A percentile compares a stretch with the other conserved stretches of the same genome.
These are phyloP conservation scores for Amblyopsis hoosieri DNA, from an alignment of 2,797 vertebrate species.

Conservation along the genomic window DNA sequence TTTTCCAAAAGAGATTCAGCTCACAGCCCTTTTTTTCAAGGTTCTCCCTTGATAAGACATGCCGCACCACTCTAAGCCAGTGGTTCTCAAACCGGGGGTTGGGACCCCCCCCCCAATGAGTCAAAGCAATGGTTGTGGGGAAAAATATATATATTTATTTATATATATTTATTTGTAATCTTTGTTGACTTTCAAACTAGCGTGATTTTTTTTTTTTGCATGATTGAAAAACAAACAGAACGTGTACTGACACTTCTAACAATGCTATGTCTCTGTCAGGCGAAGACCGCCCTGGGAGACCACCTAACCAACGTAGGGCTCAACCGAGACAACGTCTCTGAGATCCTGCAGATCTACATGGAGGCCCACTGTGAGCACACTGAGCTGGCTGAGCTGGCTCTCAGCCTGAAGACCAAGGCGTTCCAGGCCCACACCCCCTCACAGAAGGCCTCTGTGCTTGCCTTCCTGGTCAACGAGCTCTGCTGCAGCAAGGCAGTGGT, in stretches of 20 bases:
- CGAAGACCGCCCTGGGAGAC: constrained; percentile 90
- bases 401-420: constrained; percentile 91
- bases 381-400: constrained; percentile 79
- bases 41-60: constrained; percentile 22
- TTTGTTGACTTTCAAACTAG: too few relatives aligned
- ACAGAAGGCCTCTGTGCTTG: constrained; percentile 89
- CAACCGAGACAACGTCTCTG: constrained; percentile 92
- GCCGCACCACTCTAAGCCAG: too few relatives aligned
- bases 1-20: constrained; percentile 20
- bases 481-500: constrained; percentile 94
- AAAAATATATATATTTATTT: too few relatives aligned
- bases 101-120: too few relatives aligned
- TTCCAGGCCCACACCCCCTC: constrained; percentile 91
- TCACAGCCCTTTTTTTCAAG: constrained; percentile 20
- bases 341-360: constrained; percentile 96
- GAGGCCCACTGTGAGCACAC: constrained; percentile 83
- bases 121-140: too few relatives aligned
- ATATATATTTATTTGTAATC: too few relatives aligned
- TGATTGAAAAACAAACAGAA: too few relatives aligned
- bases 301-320: constrained; percentile 88
- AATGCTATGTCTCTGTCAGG: constrained; percentile 65
- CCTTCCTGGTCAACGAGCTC: constrained; percentile 92
- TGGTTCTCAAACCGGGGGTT: too few relatives aligned
- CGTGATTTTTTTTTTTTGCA: too few relatives aligned
- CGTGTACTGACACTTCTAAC: neutral